Base-by-base conservation (phyloP, 1,140 invertebrate species). In the Panagrolaimus sp. region DNA sequence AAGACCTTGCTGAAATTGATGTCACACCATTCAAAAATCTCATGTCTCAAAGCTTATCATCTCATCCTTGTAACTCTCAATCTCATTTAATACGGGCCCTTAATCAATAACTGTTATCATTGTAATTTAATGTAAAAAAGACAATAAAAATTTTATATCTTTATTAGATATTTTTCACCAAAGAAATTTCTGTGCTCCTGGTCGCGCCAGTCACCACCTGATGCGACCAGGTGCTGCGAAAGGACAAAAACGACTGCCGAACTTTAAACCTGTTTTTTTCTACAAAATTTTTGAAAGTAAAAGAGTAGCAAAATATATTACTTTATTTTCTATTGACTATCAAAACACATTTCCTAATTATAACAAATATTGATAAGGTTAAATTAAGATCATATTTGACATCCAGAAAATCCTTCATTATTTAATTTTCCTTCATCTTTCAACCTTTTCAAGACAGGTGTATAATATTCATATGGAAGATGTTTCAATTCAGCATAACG, bases 391-490 rank as follows among this genome's bases (percentile, higher is more conserved):
- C 64, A 77, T 46, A 77, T 79, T 57, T 71, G 71, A 47, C 77
- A 78, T 45, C 78, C 77, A 42, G 16, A 20, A 16, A 72, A 53
- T 3, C 14, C 31, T 14, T 73, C 65, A 4, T 38, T 42, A 43
- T 68, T 69, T 5, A 80, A 51, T 23, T 62, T 31, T 45, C 78
- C 78, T 16, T 77, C 72, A 20, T 74, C 72, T 53, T 78, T 76
- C 42, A 80, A 61, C 63, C 79, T 82, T 9, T 64, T 69, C 16
- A 80, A 65, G 14, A 78, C 74, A 11, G 73, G 74, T 23, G 78
- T 80, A 51, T 78, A 80, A 48, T 73, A 73, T 2, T 75, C 68
- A 61, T 82, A 80, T 7, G 78, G 78, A 47, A 80, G 61, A 45
- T 68, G 70, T 63, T 72, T 70, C 9, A 73, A 61, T 44, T 80